A percentile compares a stretch with the other conserved stretches of the same genome.
Evolutionary conservation across 1,140 invertebrate species (phyloP).

Genomic region (Muscidifurax raptorellus): DNA sequence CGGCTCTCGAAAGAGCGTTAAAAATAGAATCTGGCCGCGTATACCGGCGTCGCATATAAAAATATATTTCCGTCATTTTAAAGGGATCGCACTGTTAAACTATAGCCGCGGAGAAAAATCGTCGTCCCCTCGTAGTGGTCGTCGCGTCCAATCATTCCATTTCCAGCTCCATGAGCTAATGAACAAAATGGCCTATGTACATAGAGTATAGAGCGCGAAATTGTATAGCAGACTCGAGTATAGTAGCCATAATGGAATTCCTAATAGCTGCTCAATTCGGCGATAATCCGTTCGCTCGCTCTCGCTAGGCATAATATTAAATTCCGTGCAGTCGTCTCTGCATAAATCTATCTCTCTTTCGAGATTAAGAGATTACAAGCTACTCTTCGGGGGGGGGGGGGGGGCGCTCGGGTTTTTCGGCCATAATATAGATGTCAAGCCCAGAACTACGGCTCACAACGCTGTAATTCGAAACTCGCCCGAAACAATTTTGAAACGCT

Average conservation of each 20-base stretch:
- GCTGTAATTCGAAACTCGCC: conserved; percentile 1
- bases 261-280: background rate
- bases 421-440: background rate
- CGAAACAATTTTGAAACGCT: conserved; percentile 24
- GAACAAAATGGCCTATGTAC: conserved; percentile 31
- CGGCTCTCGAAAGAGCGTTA: background rate
- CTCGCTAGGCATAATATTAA: background rate
- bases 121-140: too few species aligned
- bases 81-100: background rate
- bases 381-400: too few species aligned
- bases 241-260: conserved; percentile 6
- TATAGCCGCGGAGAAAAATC: background rate
- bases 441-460: background rate
- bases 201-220: background rate
- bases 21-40: background rate
- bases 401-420: too few species aligned
- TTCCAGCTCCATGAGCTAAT: conserved; percentile 1
- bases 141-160: conserved; percentile 17
- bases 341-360: background rate
- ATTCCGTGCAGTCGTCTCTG: background rate
- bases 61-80: background rate
- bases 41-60: background rate
- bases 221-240: background rate
- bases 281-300: background rate
- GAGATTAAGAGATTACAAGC: background rate